A percentile compares a stretch with the other conserved stretches of the same genome.
Conservation (phyloP, 2,113 vertebrate species). For the Brachyistius frenatus region DNA sequence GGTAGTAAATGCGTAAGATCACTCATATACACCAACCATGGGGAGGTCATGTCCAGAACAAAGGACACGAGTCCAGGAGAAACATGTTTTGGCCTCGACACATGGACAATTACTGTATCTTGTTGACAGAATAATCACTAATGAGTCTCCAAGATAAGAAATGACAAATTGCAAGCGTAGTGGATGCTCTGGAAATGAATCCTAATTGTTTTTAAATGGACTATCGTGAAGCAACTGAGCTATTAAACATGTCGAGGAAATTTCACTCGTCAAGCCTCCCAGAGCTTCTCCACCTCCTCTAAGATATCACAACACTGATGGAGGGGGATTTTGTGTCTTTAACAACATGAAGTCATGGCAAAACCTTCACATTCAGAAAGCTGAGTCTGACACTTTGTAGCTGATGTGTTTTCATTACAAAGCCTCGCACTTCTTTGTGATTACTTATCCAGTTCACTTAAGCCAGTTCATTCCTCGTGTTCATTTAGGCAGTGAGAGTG, state of each 20-base stretch:
- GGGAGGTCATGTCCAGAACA: slow-evolving; percentile 40
- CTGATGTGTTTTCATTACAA: slow-evolving; percentile 29
- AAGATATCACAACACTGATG: slow-evolving; percentile 32
- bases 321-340: background rate
- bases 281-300: slow-evolving; percentile 1
- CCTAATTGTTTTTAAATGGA: background rate
- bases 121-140: slow-evolving; percentile 28
- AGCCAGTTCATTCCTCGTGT: background rate
- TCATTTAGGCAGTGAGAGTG: slow-evolving; percentile 22
- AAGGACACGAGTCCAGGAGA: slow-evolving; percentile 50
- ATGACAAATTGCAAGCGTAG: slow-evolving; percentile 34
- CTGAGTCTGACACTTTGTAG: slow-evolving; percentile 3
- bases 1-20: slow-evolving; percentile 39
- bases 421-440: slow-evolving; percentile 3
- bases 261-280: slow-evolving; percentile 17
- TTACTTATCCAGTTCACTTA: background rate
- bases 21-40: slow-evolving; percentile 50
- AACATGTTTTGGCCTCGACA: slow-evolving; percentile 57
- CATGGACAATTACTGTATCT: slow-evolving; percentile 29
- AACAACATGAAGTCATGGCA: slow-evolving; percentile 16
- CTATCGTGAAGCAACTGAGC: slow-evolving; percentile 8
- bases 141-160: slow-evolving; percentile 62
- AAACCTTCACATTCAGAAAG: slow-evolving; percentile 5
- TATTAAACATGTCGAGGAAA: slow-evolving; percentile 11
- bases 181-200: slow-evolving; percentile 32